Percentiles rank a stretch among this genome's conserved stretches.
Evolutionary conservation across 2,113 vertebrate genomes (phyloP).

Genomic region (Panurus biarmicus): DNA sequence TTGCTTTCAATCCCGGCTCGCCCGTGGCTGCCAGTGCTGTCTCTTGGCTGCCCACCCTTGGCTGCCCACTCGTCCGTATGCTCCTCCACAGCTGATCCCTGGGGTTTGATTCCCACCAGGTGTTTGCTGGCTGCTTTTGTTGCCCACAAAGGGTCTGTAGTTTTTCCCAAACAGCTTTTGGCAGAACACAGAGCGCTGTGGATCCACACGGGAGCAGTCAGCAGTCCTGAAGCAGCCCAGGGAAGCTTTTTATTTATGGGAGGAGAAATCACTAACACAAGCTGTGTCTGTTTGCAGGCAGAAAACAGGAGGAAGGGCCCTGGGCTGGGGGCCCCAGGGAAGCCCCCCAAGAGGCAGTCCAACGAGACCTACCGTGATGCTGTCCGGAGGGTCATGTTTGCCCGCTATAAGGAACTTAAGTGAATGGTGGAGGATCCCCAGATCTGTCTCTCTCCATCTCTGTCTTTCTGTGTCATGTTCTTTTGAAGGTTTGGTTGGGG

Average conservation of each 20-base stretch:
- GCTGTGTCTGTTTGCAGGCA: conserved; percentile 38
- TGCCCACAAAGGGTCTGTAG: neutral
- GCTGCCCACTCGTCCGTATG: fast-evolving
- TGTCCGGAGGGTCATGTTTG: conserved; percentile 95
- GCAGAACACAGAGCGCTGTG: fast-evolving
- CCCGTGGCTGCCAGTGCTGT: fast-evolving
- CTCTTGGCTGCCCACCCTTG: neutral
- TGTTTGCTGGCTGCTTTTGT: neutral
- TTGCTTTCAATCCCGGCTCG: fast-evolving
- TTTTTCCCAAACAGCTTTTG: neutral
- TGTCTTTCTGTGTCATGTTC: conserved; percentile 61
- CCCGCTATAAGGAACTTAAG: conserved; percentile 92
- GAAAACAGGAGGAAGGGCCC: conserved; percentile 82
- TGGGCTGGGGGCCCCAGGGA: conserved; percentile 77
- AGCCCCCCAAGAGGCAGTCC: conserved; percentile 73
- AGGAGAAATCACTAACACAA: neutral
- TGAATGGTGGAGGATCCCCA: conserved; percentile 57
- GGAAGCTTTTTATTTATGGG: neutral
- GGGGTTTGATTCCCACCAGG: fast-evolving
- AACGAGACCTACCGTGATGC: conserved; percentile 88
- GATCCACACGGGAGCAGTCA: neutral
- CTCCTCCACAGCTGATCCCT: neutral
- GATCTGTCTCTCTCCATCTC: neutral
- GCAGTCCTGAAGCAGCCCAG: neutral
- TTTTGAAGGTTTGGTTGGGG: conserved; percentile 43